Conservation (phyloP, 2,113 vertebrate genomes). For the Toxotes jaculatrix region DNA sequence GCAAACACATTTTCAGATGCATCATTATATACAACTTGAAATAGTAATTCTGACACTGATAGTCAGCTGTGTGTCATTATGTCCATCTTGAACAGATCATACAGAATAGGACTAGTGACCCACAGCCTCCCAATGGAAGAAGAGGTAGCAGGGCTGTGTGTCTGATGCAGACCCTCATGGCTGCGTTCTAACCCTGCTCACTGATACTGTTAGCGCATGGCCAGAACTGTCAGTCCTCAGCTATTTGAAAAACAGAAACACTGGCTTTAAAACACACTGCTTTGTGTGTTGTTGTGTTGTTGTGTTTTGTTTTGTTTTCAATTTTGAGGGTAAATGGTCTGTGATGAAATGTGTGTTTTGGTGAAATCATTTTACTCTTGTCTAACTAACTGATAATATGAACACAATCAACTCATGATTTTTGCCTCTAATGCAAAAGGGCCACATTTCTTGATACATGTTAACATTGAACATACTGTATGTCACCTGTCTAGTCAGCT, state of each 20-base stretch:
- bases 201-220: constrained; percentile 66
- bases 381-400: constrained; percentile 31
- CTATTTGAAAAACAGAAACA: constrained; percentile 21
- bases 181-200: constrained; percentile 62
- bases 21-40: constrained; percentile 19
- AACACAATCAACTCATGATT: constrained; percentile 1
- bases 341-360: constrained; percentile 4
- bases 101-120: constrained; percentile 84
- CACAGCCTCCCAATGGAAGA: constrained; percentile 79
- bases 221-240: constrained; percentile 22
- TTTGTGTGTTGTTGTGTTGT: constrained; percentile 63
- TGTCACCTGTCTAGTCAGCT: constrained; percentile 30
- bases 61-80: constrained; percentile 71
- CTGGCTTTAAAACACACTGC: constrained; percentile 19
- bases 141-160: constrained; percentile 84
- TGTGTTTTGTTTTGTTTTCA: background rate
- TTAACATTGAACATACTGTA: constrained; percentile 13
- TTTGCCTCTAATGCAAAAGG: constrained; percentile 3
- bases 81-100: constrained; percentile 87
- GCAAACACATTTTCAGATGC: background rate
- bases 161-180: constrained; percentile 61
- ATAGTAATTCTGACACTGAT: constrained; percentile 4
- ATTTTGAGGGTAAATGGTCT: constrained; percentile 23
- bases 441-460: background rate
- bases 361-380: background rate